phyloP scores from a whole-genome alignment of 2,113 vertebrate species.

The Apaloderma vittatum region DNA sequence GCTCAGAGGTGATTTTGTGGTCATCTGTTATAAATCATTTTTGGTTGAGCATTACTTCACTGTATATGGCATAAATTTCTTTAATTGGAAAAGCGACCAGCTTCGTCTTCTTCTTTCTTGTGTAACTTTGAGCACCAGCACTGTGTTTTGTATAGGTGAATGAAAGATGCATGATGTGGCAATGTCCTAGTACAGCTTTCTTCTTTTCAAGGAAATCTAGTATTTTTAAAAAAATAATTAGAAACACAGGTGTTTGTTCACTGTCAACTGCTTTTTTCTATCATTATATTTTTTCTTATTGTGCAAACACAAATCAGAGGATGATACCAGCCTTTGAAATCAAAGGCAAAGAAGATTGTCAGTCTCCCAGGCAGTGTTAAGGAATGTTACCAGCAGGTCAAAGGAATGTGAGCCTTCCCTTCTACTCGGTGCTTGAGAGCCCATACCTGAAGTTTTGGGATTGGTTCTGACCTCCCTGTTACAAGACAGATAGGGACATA shows the following conservation, averaged over 20 bases:
- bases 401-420: background rate
- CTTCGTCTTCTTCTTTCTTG: background rate
- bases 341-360: background rate
- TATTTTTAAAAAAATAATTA: background rate
- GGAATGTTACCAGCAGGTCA: background rate
- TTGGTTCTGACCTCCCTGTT: background rate
- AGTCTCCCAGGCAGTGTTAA: rapidly evolving
- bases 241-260: background rate
- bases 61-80: background rate
- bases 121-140: background rate
- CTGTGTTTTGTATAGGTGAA: background rate
- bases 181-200: background rate
- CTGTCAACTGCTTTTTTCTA: background rate
- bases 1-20: background rate
- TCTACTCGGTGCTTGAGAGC: background rate
- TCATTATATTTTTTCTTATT: background rate
- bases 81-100: background rate
- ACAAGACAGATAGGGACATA: too few relatives aligned
- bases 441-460: background rate
- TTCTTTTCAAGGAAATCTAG: background rate
- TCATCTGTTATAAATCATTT: conserved; percentile 33
- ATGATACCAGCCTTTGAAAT: background rate
- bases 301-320: background rate
- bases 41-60: background rate
- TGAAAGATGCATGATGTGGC: background rate